A percentile compares a stretch with the other conserved stretches of the same genome.
phyloP scores from a whole-genome alignment of 2,113 vertebrate genomes.

The Hippolais icterina region DNA sequence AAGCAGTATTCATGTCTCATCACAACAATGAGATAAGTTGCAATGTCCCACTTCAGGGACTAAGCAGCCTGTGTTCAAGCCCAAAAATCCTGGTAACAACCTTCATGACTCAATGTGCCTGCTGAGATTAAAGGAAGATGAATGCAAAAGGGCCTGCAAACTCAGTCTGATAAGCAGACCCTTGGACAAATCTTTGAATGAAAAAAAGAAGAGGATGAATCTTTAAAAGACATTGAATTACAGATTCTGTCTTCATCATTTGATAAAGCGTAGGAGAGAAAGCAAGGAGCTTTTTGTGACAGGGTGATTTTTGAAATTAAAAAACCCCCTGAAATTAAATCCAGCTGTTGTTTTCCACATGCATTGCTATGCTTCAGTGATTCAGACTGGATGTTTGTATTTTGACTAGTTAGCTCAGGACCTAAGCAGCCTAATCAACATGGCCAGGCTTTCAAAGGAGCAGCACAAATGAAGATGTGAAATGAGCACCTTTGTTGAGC shows the following conservation, averaged over 20 bases:
- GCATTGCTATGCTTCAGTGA: not conserved
- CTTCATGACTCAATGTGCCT: not conserved
- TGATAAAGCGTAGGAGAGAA: not conserved
- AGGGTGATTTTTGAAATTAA: not conserved
- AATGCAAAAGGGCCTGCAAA: not conserved
- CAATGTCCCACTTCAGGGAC: not conserved
- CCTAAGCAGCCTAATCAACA: not conserved
- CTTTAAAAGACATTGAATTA: not conserved
- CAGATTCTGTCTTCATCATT: not conserved
- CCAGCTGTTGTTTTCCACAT: constrained; percentile 4
- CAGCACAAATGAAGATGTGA: not conserved
- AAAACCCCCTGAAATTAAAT: not conserved
- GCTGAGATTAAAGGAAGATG: not conserved
- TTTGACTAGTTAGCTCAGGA: not conserved
- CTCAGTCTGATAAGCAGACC: not conserved
- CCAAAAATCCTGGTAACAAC: not conserved
- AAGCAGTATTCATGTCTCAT: not conserved
- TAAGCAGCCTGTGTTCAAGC: not conserved
- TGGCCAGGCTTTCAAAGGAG: constrained; percentile 14
- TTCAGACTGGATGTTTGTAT: constrained; percentile 29
- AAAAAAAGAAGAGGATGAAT: not conserved
- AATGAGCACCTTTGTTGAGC: not conserved
- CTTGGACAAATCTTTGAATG: not conserved
- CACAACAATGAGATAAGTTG: not conserved
- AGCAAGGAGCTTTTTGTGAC: not conserved